phyloP scores from a whole-genome alignment of 2,113 vertebrate genomes.

The Toxotes chatareus region DNA sequence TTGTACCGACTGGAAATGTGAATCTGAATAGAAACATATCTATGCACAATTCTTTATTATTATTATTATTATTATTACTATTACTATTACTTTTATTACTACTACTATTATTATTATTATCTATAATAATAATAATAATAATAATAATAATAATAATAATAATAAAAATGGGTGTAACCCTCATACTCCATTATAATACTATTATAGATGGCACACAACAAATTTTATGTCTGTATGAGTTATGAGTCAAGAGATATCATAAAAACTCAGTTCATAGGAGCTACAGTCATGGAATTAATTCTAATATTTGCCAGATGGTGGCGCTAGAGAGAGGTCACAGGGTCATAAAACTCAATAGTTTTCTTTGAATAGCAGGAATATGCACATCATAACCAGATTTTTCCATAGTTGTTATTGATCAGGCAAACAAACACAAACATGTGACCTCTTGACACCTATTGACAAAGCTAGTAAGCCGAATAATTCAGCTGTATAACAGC shows the following conservation, averaged over 20 bases:
- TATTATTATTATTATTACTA: no score
- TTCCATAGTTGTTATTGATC: constrained; percentile 5
- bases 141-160: background rate
- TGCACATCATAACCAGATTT: background rate
- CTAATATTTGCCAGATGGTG: constrained; percentile 5
- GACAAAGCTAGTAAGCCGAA: background rate
- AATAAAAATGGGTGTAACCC: background rate
- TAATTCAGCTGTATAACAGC: background rate
- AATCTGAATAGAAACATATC: background rate
- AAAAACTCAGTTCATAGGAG: background rate
- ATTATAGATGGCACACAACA: background rate
- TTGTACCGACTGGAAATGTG: background rate
- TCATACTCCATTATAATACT: background rate
- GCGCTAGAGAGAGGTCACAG: constrained; percentile 13
- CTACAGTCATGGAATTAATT: background rate
- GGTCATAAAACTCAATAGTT: background rate
- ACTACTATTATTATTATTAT: no score
- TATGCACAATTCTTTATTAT: background rate
- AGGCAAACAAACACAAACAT: constrained; percentile 15
- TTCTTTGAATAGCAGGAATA: background rate
- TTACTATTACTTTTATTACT: no score
- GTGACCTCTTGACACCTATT: background rate
- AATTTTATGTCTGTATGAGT: constrained; percentile 10
- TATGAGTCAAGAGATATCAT: background rate
- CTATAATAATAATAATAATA: background rate